phyloP scores from a whole-genome alignment of 2,888 invertebrate genomes.

The Caenorhabditis zanzibari region DNA sequence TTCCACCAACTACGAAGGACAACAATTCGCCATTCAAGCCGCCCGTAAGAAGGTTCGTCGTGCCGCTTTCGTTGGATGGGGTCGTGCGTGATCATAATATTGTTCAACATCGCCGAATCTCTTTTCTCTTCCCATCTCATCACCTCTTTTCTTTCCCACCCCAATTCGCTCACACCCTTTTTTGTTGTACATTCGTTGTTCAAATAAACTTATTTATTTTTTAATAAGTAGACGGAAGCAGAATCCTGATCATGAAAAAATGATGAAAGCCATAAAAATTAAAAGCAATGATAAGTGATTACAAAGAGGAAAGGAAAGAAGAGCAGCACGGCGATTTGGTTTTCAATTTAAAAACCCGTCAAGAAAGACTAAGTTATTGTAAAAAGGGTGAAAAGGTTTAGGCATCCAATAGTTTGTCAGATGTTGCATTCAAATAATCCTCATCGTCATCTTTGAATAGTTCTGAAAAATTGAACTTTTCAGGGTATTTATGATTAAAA shows the following conservation, averaged over 20 bases:
- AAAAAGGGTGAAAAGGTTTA: neutral
- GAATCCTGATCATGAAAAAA: conserved; percentile 4
- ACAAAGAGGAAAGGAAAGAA: conserved; percentile 24
- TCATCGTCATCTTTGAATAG: conserved; percentile 71
- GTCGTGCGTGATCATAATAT: conserved; percentile 43
- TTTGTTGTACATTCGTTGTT: conserved; percentile 68
- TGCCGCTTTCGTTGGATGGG: conserved; percentile 65
- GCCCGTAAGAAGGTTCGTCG: conserved; percentile 59
- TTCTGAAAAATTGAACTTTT: conserved; percentile 52
- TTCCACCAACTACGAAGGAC: conserved; percentile 56
- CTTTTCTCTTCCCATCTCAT: conserved; percentile 21
- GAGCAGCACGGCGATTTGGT: conserved; percentile 48
- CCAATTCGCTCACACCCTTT: conserved; percentile 23
- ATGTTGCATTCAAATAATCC: conserved; percentile 25
- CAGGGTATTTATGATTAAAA: neutral
- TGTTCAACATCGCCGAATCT: conserved; percentile 35
- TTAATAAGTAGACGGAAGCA: neutral
- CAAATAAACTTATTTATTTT: conserved; percentile 66
- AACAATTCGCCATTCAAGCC: conserved; percentile 57
- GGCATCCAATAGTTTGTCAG: conserved; percentile 41
- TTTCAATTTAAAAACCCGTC: conserved; percentile 49
- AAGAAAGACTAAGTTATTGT: conserved; percentile 7
- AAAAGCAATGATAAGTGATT: conserved; percentile 50
- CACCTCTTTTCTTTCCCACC: conserved; percentile 21
- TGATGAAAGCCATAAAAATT: conserved; percentile 55